These are phyloP conservation scores for Amphibalanus amphitrite DNA, from an alignment of 1,140 invertebrate genomes.

Conservation along the genomic window DNA sequence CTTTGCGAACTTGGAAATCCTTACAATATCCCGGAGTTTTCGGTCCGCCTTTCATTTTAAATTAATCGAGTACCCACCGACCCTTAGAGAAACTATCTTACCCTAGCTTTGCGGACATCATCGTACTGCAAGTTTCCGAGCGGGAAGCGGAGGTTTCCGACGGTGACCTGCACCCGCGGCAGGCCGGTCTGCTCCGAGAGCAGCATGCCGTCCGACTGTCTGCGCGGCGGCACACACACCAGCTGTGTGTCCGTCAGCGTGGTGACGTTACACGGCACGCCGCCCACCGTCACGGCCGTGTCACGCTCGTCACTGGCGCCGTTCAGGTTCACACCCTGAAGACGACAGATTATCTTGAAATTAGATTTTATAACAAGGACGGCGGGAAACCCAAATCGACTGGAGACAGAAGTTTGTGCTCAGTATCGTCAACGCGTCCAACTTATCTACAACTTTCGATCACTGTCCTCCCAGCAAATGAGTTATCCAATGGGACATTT, in stretches of 20 bases:
- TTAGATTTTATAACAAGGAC: too few relatives aligned
- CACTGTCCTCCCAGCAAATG: too few relatives aligned
- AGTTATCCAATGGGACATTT: too few relatives aligned
- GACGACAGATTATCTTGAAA: too few relatives aligned
- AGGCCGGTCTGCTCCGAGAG: slow-evolving; percentile 51
- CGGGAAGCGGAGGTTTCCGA: slow-evolving; percentile 72
- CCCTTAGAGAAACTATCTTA: too few relatives aligned
- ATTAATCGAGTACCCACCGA: too few relatives aligned
- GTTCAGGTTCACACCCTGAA: slow-evolving; percentile 70
- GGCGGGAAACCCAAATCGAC: background rate
- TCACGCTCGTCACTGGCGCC: slow-evolving; percentile 80
- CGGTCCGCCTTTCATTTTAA: too few relatives aligned
- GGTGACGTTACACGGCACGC: slow-evolving; percentile 72
- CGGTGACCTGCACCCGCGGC: slow-evolving; percentile 71
- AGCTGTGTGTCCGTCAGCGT: slow-evolving; percentile 72
- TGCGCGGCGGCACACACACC: slow-evolving; percentile 71
- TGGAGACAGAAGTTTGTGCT: too few relatives aligned
- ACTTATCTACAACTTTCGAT: too few relatives aligned
- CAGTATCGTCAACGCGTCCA: too few relatives aligned
- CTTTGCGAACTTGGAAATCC: too few relatives aligned
- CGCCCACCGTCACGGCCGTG: slow-evolving; percentile 82
- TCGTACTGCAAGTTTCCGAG: slow-evolving; percentile 41
- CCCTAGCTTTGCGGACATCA: background rate
- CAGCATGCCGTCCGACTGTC: slow-evolving; percentile 72
- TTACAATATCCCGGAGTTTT: too few relatives aligned